A percentile compares a stretch with the other conserved stretches of the same genome.
phyloP scores from a whole-genome alignment of 2,113 vertebrate genomes.

The Megalops atlanticus region DNA sequence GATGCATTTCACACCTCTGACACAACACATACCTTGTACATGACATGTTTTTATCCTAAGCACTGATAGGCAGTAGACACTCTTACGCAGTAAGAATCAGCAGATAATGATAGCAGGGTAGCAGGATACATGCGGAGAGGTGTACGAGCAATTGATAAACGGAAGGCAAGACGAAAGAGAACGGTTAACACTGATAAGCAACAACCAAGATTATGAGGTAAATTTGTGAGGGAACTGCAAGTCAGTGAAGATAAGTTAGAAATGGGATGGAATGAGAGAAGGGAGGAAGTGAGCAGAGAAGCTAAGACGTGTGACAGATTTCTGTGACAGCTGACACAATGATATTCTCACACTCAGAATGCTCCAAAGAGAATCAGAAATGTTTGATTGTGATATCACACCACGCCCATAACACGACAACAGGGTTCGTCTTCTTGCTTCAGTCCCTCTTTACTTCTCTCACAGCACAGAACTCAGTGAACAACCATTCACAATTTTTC shows the following conservation, averaged over 20 bases:
- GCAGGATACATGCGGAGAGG: not conserved
- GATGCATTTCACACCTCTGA: not conserved
- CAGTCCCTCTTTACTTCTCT: not conserved
- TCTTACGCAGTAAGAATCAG: not conserved
- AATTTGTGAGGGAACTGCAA: not conserved
- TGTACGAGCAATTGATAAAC: not conserved
- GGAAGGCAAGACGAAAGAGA: not conserved
- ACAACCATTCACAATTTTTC: not conserved
- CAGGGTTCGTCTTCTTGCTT: not conserved
- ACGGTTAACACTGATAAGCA: not conserved
- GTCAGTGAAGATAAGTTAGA: not conserved
- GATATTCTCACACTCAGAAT: not conserved
- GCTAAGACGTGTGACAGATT: not conserved
- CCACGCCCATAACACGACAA: not conserved
- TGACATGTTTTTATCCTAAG: not conserved
- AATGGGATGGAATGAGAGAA: not conserved
- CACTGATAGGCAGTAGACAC: not conserved
- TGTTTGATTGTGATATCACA: not conserved
- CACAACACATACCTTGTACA: not conserved
- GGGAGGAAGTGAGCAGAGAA: not conserved
- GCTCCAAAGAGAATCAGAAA: not conserved
- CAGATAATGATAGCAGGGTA: not conserved
- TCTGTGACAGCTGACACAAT: not conserved
- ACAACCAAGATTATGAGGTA: not conserved
- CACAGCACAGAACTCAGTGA: not conserved